Evolutionary conservation across 2,797 vertebrate genomes (phyloP), one percentile per base, ranked within the genome.

Genomic region (Salmo trutta): DNA sequence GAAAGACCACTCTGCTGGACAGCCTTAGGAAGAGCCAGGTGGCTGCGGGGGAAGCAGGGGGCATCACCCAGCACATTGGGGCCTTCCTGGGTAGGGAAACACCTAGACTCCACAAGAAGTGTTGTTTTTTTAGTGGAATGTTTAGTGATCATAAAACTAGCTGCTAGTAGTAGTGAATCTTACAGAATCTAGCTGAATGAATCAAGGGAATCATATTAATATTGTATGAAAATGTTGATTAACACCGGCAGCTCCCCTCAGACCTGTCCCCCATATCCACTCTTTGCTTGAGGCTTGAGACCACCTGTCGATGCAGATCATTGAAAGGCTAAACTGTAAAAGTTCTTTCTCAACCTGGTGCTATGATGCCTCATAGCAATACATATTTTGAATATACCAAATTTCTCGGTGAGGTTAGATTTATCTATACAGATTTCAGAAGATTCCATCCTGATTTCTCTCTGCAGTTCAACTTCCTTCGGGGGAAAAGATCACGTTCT

Each of bases 41-140:
- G 71, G 96, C 92, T 0, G 83, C 95, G 0, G 92, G 83, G 73
- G 98, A 99, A 86, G 96, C 95, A 2, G 98, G 98, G 74, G 97
- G 97, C 76, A 99, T 99, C 91, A 99, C 98, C 0, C 98, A 99
- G 17, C 98, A 98, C 91, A 98, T 98, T 0, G 98, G 98, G 56
- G 98, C 98, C 15, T 99, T 99, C 80, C 93, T 95, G 29, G 98
- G 97, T 97, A 94, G 64, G 91, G 8, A 21, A 64, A 64, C 21
- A 24, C 21, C n/a, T 41, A 47, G 10, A 47, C 41, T 47, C 10
- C 41, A 47, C 41, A 24, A 64, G 1, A 59, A 10, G n/a, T 59
- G 2, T 59, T 59, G 5, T n/a, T 56, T 59, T 8, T n/a, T n/a
- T 47, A 0, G 10, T 47, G 10, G 0, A 12, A 12, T 47, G 41